A percentile compares a stretch with the other conserved stretches of the same genome.
phyloP scores from a whole-genome alignment of 1,140 invertebrate genomes.

The Leguminivora glycinivorella region DNA sequence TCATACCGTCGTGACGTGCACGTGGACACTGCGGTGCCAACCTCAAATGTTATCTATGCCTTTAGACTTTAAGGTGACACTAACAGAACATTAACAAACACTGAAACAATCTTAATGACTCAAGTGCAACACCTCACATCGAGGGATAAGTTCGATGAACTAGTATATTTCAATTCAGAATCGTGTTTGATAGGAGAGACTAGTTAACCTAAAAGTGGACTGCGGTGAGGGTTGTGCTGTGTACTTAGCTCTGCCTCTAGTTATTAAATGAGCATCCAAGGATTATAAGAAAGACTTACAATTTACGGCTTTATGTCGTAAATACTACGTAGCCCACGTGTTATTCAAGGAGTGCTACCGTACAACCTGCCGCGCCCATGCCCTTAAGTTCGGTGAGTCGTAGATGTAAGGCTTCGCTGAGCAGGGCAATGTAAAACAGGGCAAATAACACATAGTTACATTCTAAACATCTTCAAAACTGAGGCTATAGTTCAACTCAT shows the following conservation, averaged over 20 bases:
- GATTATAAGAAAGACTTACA: constrained; percentile 10
- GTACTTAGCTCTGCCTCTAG: constrained; percentile 13
- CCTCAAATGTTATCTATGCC: constrained; percentile 6
- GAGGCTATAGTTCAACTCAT: neutral
- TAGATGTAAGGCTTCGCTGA: constrained; percentile 70
- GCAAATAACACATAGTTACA: neutral
- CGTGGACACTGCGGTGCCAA: constrained; percentile 8
- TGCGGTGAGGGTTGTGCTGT: constrained; percentile 17
- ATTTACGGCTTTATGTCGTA: constrained; percentile 19
- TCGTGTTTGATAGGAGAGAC: neutral
- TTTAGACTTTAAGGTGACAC: constrained; percentile 6
- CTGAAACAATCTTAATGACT: constrained; percentile 9
- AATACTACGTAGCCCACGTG: constrained; percentile 12
- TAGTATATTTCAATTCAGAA: neutral
- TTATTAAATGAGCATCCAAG: constrained; percentile 8
- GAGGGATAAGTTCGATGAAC: neutral
- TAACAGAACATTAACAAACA: constrained; percentile 4
- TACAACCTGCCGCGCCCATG: constrained; percentile 74
- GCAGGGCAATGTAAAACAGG: constrained; percentile 61
- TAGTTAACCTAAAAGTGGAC: constrained; percentile 20
- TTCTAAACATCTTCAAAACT: neutral
- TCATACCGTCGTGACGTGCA: constrained; percentile 16
- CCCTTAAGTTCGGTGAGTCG: constrained; percentile 72
- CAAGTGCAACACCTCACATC: neutral
- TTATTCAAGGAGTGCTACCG: constrained; percentile 68